Conservation (phyloP, 2,888 invertebrate species). For the Xanthorhoe designata region DNA sequence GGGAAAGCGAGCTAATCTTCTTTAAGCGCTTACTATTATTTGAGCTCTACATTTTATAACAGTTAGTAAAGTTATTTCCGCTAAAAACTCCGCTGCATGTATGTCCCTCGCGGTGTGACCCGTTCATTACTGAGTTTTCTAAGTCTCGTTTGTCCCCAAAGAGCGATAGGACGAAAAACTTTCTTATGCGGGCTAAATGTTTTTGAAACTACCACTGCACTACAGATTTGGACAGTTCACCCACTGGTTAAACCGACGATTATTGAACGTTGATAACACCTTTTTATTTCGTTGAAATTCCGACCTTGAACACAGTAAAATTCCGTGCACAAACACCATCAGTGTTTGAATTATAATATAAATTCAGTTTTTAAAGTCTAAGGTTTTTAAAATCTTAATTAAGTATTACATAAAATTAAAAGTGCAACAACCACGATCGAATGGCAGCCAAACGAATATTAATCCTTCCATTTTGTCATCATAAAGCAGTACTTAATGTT, state of each 20-base stretch:
- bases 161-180: slow-evolving; percentile 45
- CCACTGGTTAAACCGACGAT: not conserved
- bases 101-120: slow-evolving; percentile 11
- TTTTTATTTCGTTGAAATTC: too few species aligned
- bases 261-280: not conserved
- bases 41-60: too few species aligned
- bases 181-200: slow-evolving; percentile 44
- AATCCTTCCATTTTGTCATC: slow-evolving; percentile 34
- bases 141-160: slow-evolving; percentile 37
- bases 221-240: slow-evolving; percentile 22
- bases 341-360: too few species aligned
- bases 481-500: slow-evolving; percentile 31
- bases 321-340: too few species aligned
- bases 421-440: not conserved
- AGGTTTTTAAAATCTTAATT: too few species aligned
- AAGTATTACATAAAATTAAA: too few species aligned
- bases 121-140: slow-evolving; percentile 47
- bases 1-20: too few species aligned
- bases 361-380: too few species aligned
- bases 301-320: too few species aligned
- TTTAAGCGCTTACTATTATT: too few species aligned
- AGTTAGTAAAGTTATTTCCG: too few species aligned
- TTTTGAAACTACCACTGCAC: slow-evolving; percentile 28
- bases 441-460: slow-evolving; percentile 29
- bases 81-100: slow-evolving; percentile 7